These are phyloP conservation scores for Ia io DNA, from an alignment of 2,113 vertebrate genomes.

Conservation along the genomic window DNA sequence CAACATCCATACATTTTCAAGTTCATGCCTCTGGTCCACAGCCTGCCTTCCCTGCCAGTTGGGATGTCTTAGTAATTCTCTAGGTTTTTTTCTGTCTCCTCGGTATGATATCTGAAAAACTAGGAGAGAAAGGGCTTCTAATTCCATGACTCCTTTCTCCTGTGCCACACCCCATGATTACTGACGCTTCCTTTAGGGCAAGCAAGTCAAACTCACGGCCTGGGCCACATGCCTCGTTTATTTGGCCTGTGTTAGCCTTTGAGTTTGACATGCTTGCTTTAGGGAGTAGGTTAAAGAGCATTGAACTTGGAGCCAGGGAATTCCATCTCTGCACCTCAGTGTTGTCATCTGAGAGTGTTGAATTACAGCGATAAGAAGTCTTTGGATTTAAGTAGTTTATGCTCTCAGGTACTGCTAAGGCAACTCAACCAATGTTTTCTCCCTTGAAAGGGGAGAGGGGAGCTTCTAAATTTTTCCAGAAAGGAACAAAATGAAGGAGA, in stretches of 20 bases:
- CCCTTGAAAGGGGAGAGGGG: background rate
- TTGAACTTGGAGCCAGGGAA: background rate
- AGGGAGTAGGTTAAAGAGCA: background rate
- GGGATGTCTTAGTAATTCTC: too few species aligned
- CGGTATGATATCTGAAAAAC: background rate
- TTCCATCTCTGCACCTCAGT: background rate
- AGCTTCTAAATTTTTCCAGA: background rate
- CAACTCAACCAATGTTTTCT: background rate
- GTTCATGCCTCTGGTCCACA: too few species aligned
- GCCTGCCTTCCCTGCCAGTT: too few species aligned
- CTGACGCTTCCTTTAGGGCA: background rate
- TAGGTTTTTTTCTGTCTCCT: too few species aligned
- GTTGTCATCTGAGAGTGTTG: background rate
- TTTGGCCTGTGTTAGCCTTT: too few species aligned
- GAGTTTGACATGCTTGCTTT: background rate
- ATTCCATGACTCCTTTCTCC: background rate
- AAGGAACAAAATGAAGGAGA: background rate
- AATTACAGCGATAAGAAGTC: background rate
- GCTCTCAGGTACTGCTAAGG: background rate
- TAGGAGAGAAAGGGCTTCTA: background rate
- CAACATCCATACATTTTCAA: too few species aligned
- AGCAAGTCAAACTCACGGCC: too few species aligned
- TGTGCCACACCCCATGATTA: background rate
- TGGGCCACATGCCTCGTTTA: too few species aligned
- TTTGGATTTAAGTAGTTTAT: slow-evolving; percentile 8